Base-by-base conservation (phyloP, 2,113 vertebrate species). In the Rhabdornis inornatus region DNA sequence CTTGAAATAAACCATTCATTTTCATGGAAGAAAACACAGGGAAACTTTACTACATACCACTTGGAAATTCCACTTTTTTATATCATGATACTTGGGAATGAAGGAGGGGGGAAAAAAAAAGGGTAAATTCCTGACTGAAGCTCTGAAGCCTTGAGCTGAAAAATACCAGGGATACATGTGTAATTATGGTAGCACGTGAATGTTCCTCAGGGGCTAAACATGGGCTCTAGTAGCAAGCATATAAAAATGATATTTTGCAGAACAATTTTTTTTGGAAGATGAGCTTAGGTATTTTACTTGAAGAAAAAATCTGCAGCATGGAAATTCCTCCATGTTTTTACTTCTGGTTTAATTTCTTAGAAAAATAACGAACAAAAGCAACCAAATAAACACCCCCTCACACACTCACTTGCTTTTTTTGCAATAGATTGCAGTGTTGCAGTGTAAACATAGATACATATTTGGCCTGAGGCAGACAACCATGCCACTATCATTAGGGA, bases 31-130 rank as follows among this genome's bases (percentile, higher is more conserved):
- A 79, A 79, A 78, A 55, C 8, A 4, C 5, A 39, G 5, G 9
- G 2, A 42, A 87, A 44, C 9, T 33, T 66, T 37, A 44, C 75
- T 18, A 11, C 3, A 18, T 37, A 7, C 19, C 3, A 39, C 10
- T 25, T 42, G 23, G 10, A 90, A 61, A 47, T 69, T 64, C 25
- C 7, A n/a, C 9, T 39, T 78, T 13, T 69, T 83, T 45, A 18
- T 70, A 25, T 55, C 5, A 25, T 45, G 19, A 44, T 70, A n/a
- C 20, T 8, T 83, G 18, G 12, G 7, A 78, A 78, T 33, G 5
- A 39, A 64, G 4, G 3, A 2, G 0, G 1, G 1, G 9, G 10
- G 10, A 18, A 10, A 7, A 15, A 11, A 16, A 11, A 7, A 13
- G 1, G 2, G 0, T 40, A 35, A 89, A 24, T 5, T 82, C 15